A percentile compares a stretch with the other conserved stretches of the same genome.
phyloP scores from a whole-genome alignment of 2,113 vertebrate genomes.

The Gulo gulo region DNA sequence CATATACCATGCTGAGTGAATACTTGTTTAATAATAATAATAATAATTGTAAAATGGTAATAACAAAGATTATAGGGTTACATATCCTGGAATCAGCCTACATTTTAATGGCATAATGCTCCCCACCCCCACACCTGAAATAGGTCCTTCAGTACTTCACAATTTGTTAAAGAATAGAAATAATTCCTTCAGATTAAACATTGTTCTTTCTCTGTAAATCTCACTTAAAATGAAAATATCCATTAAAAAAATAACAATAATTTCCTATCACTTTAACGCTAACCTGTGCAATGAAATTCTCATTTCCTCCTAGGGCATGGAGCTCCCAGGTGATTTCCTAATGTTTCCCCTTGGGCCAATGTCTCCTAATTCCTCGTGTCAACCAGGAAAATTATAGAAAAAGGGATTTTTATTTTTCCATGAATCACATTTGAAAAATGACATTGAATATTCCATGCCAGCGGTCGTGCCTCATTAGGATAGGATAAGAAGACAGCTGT shows the following conservation, averaged over 20 bases:
- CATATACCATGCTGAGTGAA: not conserved
- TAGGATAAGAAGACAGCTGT: constrained; percentile 56
- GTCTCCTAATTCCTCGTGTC: not conserved
- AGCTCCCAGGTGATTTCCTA: not conserved
- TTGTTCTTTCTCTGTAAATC: not conserved
- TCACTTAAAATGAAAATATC: not conserved
- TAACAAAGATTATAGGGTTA: not conserved
- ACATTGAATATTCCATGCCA: constrained; percentile 52
- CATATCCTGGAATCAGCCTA: not conserved
- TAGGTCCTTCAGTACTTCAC: not conserved
- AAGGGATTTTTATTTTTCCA: constrained; percentile 18
- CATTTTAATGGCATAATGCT: not conserved
- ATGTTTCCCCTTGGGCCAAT: not conserved
- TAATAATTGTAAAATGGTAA: not conserved
- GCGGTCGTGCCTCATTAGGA: constrained; percentile 14
- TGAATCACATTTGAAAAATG: constrained; percentile 41
- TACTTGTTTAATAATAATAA: not conserved
- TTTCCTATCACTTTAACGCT: not conserved
- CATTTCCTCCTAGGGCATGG: not conserved
- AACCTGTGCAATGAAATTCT: not conserved
- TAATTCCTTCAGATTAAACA: not conserved
- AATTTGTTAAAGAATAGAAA: not conserved
- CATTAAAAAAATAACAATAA: constrained; percentile 12
- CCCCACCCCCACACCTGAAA: not conserved
- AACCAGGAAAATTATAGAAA: not conserved